phyloP scores from a whole-genome alignment of 1,140 invertebrate genomes.

The Antheraea pernyi region DNA sequence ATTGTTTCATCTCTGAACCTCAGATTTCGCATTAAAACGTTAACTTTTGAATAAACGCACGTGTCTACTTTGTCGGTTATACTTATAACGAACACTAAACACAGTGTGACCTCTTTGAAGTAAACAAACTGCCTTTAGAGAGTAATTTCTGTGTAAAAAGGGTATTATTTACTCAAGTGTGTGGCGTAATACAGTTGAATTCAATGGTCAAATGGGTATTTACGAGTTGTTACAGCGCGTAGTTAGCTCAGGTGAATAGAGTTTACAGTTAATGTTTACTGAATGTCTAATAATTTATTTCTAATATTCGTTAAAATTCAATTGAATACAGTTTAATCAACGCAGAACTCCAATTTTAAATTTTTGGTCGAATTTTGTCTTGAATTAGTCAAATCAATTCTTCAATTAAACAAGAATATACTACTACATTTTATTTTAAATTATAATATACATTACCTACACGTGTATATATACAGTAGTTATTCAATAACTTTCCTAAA shows the following conservation, averaged over 20 bases:
- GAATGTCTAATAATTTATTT: no score
- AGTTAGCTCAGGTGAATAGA: slow-evolving; percentile 21
- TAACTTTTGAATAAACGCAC: slow-evolving; percentile 48
- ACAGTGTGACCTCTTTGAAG: slow-evolving; percentile 34
- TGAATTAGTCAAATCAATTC: no score
- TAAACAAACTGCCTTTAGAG: slow-evolving; percentile 28
- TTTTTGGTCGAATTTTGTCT: no score
- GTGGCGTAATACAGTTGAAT: slow-evolving; percentile 15
- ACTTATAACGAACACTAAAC: slow-evolving; percentile 20
- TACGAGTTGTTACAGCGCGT: slow-evolving; percentile 25
- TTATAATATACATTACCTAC: no score
- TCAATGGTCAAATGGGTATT: slow-evolving; percentile 23
- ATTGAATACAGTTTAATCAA: no score
- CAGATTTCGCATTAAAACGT: slow-evolving; percentile 46
- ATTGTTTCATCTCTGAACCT: slow-evolving; percentile 36
- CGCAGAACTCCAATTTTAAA: no score
- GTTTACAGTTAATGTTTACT: no score
- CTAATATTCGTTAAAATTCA: no score
- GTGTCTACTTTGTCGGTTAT: slow-evolving; percentile 35
- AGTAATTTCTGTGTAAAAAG: slow-evolving; percentile 34
- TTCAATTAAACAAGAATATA: no score
- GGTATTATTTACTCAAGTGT: slow-evolving; percentile 37
- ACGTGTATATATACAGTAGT: no score
- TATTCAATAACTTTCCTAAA: no score
- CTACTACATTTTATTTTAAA: no score